Evolutionary conservation across 2,888 invertebrate genomes (phyloP), one percentile per base, ranked within the genome.

Genomic region (Argynnis bischoffii): DNA sequence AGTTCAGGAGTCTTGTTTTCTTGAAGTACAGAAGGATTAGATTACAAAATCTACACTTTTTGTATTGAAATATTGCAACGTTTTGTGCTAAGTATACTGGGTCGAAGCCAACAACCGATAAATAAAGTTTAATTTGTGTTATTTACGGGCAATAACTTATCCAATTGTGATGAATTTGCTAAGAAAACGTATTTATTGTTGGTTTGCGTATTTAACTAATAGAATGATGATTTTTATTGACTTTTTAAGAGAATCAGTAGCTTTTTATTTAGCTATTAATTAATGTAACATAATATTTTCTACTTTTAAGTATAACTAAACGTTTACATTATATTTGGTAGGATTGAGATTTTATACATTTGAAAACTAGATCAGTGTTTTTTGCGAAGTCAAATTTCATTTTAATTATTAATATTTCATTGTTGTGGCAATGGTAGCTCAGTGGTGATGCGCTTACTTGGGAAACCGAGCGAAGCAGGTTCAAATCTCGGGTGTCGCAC

Each of bases 61-160:
- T 61, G 61, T 61, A 61, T 61, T 61, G 51, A 61, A 61, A 61
- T 61, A 61, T 61, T 61, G 61, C 41, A 50, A 16, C 51, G 61
- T 51, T 41, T 61, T 15, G 5, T 31, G 50, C 15, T 61, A 61
- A 61, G 35, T 61, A 31, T 48, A 16, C 51, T 61, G 61, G 61
- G 51, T 41, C 2, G 13, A 51, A 51, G 61, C 61, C 61, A 61
- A 51, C 51, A 31, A 26, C 47, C 47, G 48, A 31, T 35, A 50
- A 35, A 51, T 61, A 61, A 51, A 51, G 41, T 61, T 61, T 61
- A 61, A 61, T 61, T 61, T 61, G 51, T 18, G 15, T 51, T 51
- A 51, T 61, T 61, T 61, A 51, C 41, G 51, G 18, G 50, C 41
- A 18, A 61, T 61, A 61, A 61, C 26, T 61, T 61, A 51, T 15